Conservation (phyloP, 2,113 vertebrate species). For the Chrysochloris asiatica region DNA sequence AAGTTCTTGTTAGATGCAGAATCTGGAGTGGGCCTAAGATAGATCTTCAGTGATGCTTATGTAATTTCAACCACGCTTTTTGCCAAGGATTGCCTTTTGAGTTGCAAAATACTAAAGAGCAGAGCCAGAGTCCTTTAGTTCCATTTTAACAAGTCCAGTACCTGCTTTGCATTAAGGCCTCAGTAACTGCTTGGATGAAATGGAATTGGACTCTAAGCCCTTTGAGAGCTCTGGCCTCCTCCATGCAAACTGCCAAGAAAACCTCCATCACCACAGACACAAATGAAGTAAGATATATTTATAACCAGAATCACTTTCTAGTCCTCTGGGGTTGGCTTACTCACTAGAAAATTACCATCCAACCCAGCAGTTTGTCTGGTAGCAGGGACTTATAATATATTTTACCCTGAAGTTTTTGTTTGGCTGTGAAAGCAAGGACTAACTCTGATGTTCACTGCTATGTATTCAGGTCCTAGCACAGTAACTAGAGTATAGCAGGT, state of each 20-base stretch:
- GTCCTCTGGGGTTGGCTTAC: background rate
- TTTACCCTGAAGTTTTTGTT: background rate
- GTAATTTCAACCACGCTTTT: background rate
- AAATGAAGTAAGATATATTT: background rate
- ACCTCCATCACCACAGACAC: background rate
- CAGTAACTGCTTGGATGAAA: conserved; percentile 21
- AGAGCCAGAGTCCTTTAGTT: background rate
- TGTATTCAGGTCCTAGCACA: background rate
- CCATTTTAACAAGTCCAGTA: background rate
- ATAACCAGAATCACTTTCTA: background rate
- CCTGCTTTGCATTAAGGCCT: conserved; percentile 53
- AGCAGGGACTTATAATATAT: background rate
- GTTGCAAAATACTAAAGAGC: background rate
- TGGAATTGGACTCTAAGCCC: conserved; percentile 24
- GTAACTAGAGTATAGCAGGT: background rate
- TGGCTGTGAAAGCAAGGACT: background rate
- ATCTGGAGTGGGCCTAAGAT: background rate
- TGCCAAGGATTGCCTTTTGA: background rate
- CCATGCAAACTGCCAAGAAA: conserved; percentile 17
- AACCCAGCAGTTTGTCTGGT: background rate
- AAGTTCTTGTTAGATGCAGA: background rate
- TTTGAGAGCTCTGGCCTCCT: background rate
- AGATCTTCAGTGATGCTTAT: background rate
- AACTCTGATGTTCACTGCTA: background rate
- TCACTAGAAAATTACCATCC: background rate